Conservation (phyloP, 2,113 vertebrate genomes). For the Montifringilla adamsi region DNA sequence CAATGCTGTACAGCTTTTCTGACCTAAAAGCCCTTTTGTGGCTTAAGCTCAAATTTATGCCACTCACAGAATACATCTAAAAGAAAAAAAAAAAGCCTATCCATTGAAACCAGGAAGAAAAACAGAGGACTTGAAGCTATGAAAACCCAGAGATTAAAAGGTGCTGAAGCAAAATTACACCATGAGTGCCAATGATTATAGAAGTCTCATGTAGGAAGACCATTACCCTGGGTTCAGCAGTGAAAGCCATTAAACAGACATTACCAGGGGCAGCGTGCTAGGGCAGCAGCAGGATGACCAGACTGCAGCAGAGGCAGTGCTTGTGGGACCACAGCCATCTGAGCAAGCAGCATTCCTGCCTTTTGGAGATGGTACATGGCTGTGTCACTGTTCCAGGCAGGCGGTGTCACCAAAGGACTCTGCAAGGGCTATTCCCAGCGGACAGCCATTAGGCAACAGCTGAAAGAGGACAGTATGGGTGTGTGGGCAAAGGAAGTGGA, state of each 20-base stretch:
- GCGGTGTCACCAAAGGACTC: not conserved
- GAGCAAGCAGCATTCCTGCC: not conserved
- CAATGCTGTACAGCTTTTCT: not conserved
- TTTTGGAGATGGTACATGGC: not conserved
- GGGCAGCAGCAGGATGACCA: not conserved
- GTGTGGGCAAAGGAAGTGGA: not conserved
- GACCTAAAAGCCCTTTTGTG: not conserved
- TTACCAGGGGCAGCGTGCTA: rapidly evolving
- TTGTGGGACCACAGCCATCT: not conserved
- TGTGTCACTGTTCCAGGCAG: not conserved
- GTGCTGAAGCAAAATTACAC: not conserved
- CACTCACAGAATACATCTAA: not conserved
- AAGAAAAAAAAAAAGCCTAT: not conserved
- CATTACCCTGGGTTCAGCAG: not conserved
- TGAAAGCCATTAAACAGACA: not conserved
- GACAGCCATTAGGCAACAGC: not conserved
- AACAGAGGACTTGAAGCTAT: not conserved
- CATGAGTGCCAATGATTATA: not conserved
- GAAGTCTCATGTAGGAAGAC: not conserved
- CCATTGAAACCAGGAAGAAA: not conserved
- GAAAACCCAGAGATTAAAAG: not conserved
- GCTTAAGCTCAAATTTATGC: not conserved
- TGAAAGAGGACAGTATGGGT: not conserved
- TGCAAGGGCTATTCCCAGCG: not conserved
- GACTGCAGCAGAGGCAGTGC: rapidly evolving